Conservation (phyloP, 2,888 invertebrate genomes). For the Urechis unicinctus region DNA sequence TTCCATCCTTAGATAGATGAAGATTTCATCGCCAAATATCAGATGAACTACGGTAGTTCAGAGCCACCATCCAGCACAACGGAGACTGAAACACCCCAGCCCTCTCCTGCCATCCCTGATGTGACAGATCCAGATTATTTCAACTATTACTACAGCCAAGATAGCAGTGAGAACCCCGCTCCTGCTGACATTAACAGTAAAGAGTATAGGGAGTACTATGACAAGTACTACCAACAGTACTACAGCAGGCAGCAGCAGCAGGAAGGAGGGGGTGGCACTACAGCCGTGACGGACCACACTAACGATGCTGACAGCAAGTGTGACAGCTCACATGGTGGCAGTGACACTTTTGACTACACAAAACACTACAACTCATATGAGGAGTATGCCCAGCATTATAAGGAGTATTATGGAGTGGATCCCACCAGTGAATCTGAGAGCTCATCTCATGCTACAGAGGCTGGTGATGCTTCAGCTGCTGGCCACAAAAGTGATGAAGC, state of each 20-base stretch:
- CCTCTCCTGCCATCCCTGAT: not conserved
- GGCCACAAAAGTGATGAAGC: not conserved
- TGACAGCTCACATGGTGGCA: too few relatives aligned
- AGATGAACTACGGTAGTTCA: conserved; percentile 71
- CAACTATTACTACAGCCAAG: not conserved
- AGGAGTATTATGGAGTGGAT: not conserved
- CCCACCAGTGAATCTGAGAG: not conserved
- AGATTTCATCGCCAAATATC: conserved; percentile 91
- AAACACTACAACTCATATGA: too few relatives aligned
- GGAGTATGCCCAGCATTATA: not conserved
- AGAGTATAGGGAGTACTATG: conserved; percentile 7
- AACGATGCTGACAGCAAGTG: not conserved
- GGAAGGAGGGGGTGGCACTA: not conserved
- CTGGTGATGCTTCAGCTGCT: too few relatives aligned
- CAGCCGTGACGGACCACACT: not conserved
- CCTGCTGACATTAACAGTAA: conserved; percentile 2
- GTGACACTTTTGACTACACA: too few relatives aligned
- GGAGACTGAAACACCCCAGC: not conserved
- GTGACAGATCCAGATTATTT: not conserved
- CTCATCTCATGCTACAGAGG: not conserved
- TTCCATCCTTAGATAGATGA: conserved; percentile 68
- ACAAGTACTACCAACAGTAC: conserved; percentile 1
- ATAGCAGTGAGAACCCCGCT: not conserved
- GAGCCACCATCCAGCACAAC: conserved; percentile 1
- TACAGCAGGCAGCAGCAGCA: conserved; percentile 1